Evolutionary conservation across 2,113 vertebrate genomes (phyloP).

Genomic region (Pelvicachromis taeniatus): DNA sequence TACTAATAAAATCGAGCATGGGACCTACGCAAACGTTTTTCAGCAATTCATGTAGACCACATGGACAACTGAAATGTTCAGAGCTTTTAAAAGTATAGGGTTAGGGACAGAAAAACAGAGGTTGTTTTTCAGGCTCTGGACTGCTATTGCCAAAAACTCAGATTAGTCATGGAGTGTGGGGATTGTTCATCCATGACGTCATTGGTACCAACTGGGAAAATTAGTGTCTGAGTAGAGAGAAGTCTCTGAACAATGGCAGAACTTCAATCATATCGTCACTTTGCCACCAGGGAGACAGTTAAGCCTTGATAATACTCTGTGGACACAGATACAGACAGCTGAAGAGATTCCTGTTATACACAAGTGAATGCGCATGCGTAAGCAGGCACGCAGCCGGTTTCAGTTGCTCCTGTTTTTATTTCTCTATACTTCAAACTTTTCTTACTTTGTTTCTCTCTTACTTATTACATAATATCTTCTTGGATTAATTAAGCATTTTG

Average conservation of each 20-base stretch:
- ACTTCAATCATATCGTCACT: not conserved
- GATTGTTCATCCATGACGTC: not conserved
- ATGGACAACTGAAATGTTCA: not conserved
- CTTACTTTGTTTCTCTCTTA: not conserved
- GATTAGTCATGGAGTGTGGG: not conserved
- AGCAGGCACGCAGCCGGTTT: not conserved
- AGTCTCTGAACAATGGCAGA: not conserved
- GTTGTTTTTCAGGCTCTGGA: not conserved
- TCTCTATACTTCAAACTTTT: not conserved
- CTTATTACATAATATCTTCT: not conserved
- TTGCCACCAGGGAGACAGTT: not conserved
- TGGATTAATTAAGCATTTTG: not conserved
- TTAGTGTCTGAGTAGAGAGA: rapidly evolving
- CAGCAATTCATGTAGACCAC: not conserved
- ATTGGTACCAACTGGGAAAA: not conserved
- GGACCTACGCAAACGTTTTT: not conserved
- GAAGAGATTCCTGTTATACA: not conserved
- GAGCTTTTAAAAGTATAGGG: not conserved
- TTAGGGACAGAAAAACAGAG: not conserved
- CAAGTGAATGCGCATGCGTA: not conserved
- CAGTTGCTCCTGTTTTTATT: not conserved
- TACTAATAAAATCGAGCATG: too few species aligned
- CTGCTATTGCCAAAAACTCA: not conserved
- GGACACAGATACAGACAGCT: not conserved
- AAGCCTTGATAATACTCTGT: not conserved